Base-by-base conservation (phyloP, 2,888 invertebrate species). In the Andricus curvator region DNA sequence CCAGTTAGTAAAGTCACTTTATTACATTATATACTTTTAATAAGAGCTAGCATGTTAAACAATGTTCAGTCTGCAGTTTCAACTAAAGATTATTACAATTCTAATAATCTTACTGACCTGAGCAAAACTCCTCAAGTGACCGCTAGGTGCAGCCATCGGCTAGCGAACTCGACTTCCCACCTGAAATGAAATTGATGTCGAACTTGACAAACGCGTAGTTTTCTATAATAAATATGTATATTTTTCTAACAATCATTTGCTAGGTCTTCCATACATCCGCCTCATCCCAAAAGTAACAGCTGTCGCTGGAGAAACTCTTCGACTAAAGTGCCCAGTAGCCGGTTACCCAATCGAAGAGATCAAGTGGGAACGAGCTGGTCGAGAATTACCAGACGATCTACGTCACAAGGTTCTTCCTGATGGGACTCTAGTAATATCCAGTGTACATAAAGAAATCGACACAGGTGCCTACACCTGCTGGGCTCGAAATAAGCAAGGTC, bases 281-380 rank as follows among this genome's bases (percentile, higher is more conserved):
- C 94, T 96, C 82, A 96, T 97, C 92, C 96, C 96, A 48, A 97
- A 97, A 93, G 95, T 97, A 86, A 97, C 97, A 41, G 97, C 96
- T 8, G 96, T 97, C 17, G 96, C 96, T 13, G 96, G 96, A 70
- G 96, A 96, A 91, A 95, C 95, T 81, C 93, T 97, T 86, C 94
- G 95, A 78, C 93, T 97, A 81, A 96, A 96, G 91, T 97, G 97
- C 93, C 97, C 97, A 29, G 97, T 97, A 44, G 96, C 97, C 29
- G 97, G 97, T 33, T 97, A 96, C 93, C 97, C 97, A 37, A 96
- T 97, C 84, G 96, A 96, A 88, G 95, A 96, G 89, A 96, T 97
- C 88, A 95, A 95, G 83, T 97, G 97, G 97, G 96, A 96, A 91
- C 95, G 96, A 88, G 95, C 95, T 77, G 96, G 96, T 29, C 94